Percentiles rank a stretch among this genome's conserved stretches.
These are phyloP conservation scores for Protonibea diacanthus DNA, from an alignment of 2,797 vertebrate species.

Conservation along the genomic window DNA sequence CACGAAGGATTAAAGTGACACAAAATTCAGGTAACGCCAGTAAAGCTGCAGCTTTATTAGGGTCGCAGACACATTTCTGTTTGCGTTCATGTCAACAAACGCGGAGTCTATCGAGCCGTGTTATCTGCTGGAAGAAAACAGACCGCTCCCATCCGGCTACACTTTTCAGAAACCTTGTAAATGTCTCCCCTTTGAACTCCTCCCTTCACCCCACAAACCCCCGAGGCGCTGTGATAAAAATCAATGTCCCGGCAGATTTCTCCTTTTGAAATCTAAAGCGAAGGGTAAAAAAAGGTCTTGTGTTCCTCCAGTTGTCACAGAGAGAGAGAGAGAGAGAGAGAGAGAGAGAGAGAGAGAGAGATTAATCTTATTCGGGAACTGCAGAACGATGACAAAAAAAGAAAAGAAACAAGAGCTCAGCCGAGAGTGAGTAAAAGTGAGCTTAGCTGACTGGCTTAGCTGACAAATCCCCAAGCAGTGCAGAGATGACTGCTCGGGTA, in stretches of 20 bases:
- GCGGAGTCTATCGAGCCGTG: conserved; percentile 1
- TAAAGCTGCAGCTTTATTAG: neutral
- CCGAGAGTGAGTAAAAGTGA: conserved; percentile 51
- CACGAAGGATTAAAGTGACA: neutral
- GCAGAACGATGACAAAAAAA: conserved; percentile 24
- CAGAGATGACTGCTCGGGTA: conserved; percentile 56
- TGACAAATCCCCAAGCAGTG: conserved; percentile 61
- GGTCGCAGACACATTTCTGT: neutral
- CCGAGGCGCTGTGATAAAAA: conserved; percentile 27
- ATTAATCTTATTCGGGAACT: conserved; percentile 8
- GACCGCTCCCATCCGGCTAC: conserved; percentile 37
- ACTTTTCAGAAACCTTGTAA: conserved; percentile 22
- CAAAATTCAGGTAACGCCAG: accelerated
- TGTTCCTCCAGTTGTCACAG: conserved; percentile 26
- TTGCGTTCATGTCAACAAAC: conserved; percentile 23
- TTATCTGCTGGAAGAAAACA: conserved; percentile 20
- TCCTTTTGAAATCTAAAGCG: conserved; percentile 1
- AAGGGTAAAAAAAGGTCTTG: neutral
- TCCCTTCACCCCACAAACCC: neutral
- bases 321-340: too few relatives aligned
- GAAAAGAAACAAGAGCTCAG: conserved; percentile 38
- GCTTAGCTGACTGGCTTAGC: conserved; percentile 44
- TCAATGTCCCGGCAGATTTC: conserved; percentile 5
- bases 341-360: neutral
- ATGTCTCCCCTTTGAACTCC: conserved; percentile 13